phyloP scores from a whole-genome alignment of 2,888 invertebrate species.

The Nomada ferruginata region DNA sequence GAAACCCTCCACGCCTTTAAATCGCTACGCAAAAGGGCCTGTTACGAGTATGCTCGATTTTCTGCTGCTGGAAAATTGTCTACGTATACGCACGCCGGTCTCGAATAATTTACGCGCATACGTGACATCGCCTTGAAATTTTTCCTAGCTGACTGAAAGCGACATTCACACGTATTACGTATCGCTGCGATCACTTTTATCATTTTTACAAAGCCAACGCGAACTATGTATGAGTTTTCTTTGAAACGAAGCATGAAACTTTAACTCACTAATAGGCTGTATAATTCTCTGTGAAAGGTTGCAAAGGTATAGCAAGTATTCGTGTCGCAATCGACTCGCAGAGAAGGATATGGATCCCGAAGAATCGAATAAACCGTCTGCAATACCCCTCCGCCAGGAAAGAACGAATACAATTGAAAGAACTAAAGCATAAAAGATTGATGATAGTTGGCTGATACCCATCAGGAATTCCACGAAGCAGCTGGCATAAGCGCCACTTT shows the following conservation, averaged over 20 bases:
- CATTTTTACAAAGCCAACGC: not conserved
- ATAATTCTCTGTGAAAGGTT: not conserved
- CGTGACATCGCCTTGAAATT: slow-evolving; percentile 21
- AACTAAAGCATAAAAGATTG: slow-evolving; percentile 22
- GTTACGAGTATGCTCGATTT: slow-evolving; percentile 27
- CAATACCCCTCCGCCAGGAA: not conserved
- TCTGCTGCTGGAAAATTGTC: not conserved
- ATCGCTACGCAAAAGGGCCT: not conserved
- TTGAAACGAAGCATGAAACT: not conserved
- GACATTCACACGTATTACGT: slow-evolving; percentile 12
- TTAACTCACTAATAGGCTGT: not conserved
- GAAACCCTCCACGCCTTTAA: not conserved
- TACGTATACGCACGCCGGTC: not conserved
- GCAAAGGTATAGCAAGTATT: not conserved
- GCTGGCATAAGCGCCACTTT: slow-evolving; percentile 1
- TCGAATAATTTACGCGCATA: slow-evolving; percentile 34
- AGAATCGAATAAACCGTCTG: not conserved
- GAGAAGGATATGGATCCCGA: not conserved
- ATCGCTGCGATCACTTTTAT: slow-evolving; percentile 4
- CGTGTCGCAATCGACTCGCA: not conserved
- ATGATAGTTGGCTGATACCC: not conserved
- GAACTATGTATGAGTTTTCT: not conserved
- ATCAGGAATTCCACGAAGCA: slow-evolving; percentile 1
- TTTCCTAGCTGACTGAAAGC: not conserved
- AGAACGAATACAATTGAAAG: not conserved